phyloP scores from a whole-genome alignment of 2,888 invertebrate species.

The Sympetrum striolatum region DNA sequence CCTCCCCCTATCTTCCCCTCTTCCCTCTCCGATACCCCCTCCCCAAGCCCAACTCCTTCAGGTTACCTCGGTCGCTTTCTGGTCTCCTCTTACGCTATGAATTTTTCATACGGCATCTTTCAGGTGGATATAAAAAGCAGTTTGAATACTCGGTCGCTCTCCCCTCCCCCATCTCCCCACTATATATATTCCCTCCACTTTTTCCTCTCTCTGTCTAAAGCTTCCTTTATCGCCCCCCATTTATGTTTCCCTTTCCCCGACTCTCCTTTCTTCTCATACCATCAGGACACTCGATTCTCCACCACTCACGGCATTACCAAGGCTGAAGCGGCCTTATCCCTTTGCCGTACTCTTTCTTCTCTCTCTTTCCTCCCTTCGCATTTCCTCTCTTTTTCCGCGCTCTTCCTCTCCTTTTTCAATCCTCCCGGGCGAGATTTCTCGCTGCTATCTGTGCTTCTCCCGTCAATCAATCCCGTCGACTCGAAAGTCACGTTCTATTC shows the following conservation, averaged over 20 bases:
- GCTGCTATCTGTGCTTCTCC: background rate
- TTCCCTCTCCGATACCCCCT: too few species aligned
- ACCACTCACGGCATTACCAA: background rate
- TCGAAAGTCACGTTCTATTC: too few species aligned
- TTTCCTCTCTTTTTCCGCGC: background rate
- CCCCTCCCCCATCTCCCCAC: background rate
- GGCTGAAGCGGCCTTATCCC: background rate
- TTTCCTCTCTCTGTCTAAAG: background rate
- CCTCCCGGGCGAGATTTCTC: background rate
- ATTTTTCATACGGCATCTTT: constrained; percentile 41
- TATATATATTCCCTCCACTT: background rate
- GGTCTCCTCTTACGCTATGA: background rate
- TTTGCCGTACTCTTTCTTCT: background rate
- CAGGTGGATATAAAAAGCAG: constrained; percentile 44
- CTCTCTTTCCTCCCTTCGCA: background rate
- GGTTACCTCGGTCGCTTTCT: background rate
- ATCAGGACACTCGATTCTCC: background rate
- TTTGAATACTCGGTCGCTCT: constrained; percentile 24
- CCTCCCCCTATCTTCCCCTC: too few species aligned
- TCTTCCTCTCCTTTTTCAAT: background rate
- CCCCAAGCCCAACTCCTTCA: background rate
- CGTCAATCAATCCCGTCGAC: background rate
- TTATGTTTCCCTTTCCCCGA: too few species aligned
- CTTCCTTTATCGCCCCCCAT: background rate
- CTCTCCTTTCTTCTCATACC: background rate